Evolutionary conservation across 2,113 vertebrate genomes (phyloP).

Genomic region (Grallaria varia): DNA sequence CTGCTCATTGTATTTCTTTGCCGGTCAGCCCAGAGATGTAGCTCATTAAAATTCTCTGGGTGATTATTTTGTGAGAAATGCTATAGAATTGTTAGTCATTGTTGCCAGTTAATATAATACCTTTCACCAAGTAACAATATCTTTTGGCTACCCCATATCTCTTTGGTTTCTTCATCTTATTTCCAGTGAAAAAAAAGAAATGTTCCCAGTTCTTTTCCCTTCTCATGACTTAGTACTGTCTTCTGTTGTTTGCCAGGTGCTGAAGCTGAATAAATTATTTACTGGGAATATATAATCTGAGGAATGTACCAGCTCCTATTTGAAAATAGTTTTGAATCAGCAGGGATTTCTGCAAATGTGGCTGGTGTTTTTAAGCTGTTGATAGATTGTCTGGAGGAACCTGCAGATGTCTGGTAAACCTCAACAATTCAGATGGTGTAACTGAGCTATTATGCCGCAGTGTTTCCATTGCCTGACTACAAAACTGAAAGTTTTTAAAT

Average conservation of each 20-base stretch:
- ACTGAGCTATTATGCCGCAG: not conserved
- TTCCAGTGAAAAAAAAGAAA: not conserved
- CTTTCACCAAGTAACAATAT: constrained; percentile 19
- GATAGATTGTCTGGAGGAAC: not conserved
- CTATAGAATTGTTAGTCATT: constrained; percentile 33
- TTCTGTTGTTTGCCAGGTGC: not conserved
- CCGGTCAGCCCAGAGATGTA: not conserved
- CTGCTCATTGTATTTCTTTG: not conserved
- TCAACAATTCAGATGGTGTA: not conserved
- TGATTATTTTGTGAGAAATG: not conserved
- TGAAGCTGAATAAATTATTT: constrained; percentile 30
- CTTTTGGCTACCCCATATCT: not conserved
- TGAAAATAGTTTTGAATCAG: constrained; percentile 25
- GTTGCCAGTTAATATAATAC: constrained; percentile 23
- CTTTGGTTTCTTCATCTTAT: not conserved
- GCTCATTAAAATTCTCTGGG: constrained; percentile 3
- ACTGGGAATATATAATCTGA: constrained; percentile 7
- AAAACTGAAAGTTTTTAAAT: not conserved
- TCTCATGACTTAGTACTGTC: not conserved
- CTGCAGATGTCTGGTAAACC: not conserved
- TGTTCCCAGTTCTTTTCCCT: not conserved
- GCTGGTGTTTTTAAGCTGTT: not conserved
- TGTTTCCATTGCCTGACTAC: not conserved
- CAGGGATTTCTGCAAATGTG: constrained; percentile 1
- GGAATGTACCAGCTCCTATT: not conserved